Conservation (phyloP, 2,797 vertebrate species). For the Ctenosaura bakeri region DNA sequence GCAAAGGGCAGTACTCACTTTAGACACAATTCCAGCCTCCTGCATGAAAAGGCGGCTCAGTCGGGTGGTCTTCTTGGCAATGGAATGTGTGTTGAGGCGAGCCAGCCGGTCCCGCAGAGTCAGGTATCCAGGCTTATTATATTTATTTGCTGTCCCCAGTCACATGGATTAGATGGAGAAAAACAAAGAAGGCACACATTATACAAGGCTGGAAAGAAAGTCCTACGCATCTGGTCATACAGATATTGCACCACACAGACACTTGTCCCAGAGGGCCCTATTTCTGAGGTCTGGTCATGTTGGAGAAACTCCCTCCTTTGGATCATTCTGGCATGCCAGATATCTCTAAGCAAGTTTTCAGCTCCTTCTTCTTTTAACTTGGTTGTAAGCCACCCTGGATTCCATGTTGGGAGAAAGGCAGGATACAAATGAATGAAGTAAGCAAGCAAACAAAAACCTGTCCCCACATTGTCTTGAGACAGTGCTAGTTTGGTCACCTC, state of each 20-base stretch:
- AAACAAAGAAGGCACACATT: not conserved
- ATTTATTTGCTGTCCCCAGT: slow-evolving; percentile 88
- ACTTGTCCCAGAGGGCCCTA: too few relatives aligned
- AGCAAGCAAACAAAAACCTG: not conserved
- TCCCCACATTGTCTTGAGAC: not conserved
- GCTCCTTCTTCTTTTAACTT: too few relatives aligned
- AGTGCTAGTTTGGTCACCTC: not conserved
- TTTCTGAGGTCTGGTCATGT: not conserved
- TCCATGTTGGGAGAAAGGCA: too few relatives aligned
- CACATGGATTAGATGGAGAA: not conserved
- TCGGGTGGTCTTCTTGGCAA: slow-evolving; percentile 93
- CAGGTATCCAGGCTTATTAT: slow-evolving; percentile 89
- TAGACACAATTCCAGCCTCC: slow-evolving; percentile 89
- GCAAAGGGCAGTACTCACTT: slow-evolving; percentile 79
- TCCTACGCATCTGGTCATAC: not conserved
- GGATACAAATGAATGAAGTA: too few relatives aligned
- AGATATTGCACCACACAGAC: too few relatives aligned
- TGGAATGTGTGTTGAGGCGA: slow-evolving; percentile 91
- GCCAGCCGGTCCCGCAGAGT: slow-evolving; percentile 91
- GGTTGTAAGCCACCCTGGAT: too few relatives aligned
- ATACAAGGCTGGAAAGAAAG: slow-evolving; percentile 11
- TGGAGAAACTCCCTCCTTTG: not conserved
- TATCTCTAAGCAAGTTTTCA: not conserved
- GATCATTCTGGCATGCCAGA: not conserved
- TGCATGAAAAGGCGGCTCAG: slow-evolving; percentile 92